Conservation (phyloP, 2,888 invertebrate species). For the Andrena haemorrhoa region DNA sequence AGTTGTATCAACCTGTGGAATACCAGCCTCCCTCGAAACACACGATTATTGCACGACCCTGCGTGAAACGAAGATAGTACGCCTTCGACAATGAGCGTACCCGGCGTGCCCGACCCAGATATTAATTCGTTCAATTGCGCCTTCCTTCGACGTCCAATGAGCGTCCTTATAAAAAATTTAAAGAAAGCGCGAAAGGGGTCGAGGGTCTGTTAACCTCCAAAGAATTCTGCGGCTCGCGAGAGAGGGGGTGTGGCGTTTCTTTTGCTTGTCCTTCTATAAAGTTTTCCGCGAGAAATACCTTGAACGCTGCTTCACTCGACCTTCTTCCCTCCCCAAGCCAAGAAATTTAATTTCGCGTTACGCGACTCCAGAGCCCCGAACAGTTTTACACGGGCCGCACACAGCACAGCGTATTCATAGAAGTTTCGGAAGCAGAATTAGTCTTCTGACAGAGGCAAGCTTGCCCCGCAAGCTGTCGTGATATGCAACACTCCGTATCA, state of each 20-base stretch:
- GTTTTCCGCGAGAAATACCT: constrained; percentile 10
- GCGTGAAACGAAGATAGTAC: constrained; percentile 3
- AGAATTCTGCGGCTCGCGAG: constrained; percentile 4
- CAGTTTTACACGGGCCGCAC: constrained; percentile 35
- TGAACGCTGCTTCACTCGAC: constrained; percentile 11
- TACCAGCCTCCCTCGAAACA: neutral
- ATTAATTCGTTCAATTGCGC: constrained; percentile 3
- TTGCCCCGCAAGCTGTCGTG: constrained; percentile 48
- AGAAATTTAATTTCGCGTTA: constrained; percentile 45
- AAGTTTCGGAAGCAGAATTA: constrained; percentile 55
- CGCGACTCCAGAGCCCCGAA: constrained; percentile 25
- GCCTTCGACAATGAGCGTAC: neutral
- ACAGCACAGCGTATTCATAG: constrained; percentile 35
- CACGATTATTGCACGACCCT: neutral
- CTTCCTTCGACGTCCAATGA: neutral
- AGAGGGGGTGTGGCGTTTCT: neutral
- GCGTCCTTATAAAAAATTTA: constrained; percentile 7
- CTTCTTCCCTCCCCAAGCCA: constrained; percentile 25
- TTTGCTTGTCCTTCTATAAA: neutral
- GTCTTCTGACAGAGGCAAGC: constrained; percentile 48
- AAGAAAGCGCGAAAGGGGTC: neutral
- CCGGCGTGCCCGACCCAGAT: neutral
- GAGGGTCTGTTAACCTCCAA: constrained; percentile 1
- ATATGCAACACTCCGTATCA: constrained; percentile 59
- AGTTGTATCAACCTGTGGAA: constrained; percentile 4